These are phyloP conservation scores for Junonia oenone DNA, from an alignment of 2,888 invertebrate genomes.

Conservation along the genomic window DNA sequence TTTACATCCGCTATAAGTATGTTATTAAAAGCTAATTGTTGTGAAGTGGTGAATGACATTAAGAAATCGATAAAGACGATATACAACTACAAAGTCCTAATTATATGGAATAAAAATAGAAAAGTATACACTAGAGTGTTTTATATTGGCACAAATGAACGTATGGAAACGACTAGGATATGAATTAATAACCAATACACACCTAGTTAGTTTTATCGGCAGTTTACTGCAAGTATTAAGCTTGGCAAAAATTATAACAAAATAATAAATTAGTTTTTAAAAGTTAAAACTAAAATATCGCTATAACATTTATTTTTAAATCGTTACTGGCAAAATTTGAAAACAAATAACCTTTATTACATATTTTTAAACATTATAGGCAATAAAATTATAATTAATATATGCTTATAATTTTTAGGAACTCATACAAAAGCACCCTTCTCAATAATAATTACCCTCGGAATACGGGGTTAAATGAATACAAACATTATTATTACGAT, in stretches of 20 bases:
- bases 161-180: conserved; percentile 1
- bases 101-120: conserved; percentile 5
- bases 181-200: conserved; percentile 6
- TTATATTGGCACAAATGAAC: conserved; percentile 17
- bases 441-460: conserved; percentile 11
- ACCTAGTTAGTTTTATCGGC: conserved; percentile 2
- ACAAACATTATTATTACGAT: conserved; percentile 15
- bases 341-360: too few relatives aligned
- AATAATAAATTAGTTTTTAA: too few relatives aligned
- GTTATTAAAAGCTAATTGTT: neutral
- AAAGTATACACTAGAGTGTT: conserved; percentile 1
- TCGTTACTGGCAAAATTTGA: too few relatives aligned
- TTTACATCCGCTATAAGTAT: too few relatives aligned
- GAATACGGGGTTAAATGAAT: conserved; percentile 9
- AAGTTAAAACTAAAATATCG: too few relatives aligned
- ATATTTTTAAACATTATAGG: neutral
- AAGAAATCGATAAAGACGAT: conserved; percentile 19
- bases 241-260: too few relatives aligned
- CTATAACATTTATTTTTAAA: too few relatives aligned
- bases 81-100: conserved; percentile 7
- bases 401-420: neutral
- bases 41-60: neutral
- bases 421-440: neutral
- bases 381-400: neutral
- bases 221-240: too few relatives aligned